Evolutionary conservation across 1,140 invertebrate species (phyloP), one percentile per base, ranked within the genome.

Genomic region (Metaphire vulgaris): DNA sequence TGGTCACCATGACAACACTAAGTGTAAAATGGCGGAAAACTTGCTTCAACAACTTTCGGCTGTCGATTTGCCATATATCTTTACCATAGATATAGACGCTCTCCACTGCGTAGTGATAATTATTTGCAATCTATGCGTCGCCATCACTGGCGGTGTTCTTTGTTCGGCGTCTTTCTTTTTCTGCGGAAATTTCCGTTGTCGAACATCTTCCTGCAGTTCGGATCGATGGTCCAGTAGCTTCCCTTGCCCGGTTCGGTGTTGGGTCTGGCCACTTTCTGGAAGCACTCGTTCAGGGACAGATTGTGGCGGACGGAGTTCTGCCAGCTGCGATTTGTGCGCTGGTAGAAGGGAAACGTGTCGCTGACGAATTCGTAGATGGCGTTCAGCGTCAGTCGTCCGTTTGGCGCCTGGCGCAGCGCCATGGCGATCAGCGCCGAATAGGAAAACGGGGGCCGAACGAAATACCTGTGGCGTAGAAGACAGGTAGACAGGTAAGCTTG

Each of bases 331-430:
- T 97, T 97, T 86, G 97, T 98, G 81, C 97, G 94, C 67, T 93
- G 90, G 84, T 99, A 99, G 83, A 97, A 99, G 0, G 97, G 97
- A 84, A 98, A 98, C 83, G 97, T 95, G 78, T 92, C 92, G 93
- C 98, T 98, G 78, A 99, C 99, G 86, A 96, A 99, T 83, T 99
- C 96, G 87, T 99, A 99, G 80, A 99, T 99, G 26, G 96, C 97
- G 84, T 97, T 98, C 0, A 99, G 87, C 0, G 97, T 99, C 0
- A 99, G 89, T 26, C 95, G 88, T 84, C 97, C 6, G 41, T 56
- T 21, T 21, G 41, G 41, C 41, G 41, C 6, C 21, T 56, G 41
- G 6, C 21, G 41, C 21, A 56, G 41, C 41, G 41, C 41, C 41
- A 56, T 56, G 6, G 41, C 41, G 41, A 56, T 56, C 41, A 56